Conservation (phyloP, 1,140 invertebrate genomes). For the Papilio dardanus region DNA sequence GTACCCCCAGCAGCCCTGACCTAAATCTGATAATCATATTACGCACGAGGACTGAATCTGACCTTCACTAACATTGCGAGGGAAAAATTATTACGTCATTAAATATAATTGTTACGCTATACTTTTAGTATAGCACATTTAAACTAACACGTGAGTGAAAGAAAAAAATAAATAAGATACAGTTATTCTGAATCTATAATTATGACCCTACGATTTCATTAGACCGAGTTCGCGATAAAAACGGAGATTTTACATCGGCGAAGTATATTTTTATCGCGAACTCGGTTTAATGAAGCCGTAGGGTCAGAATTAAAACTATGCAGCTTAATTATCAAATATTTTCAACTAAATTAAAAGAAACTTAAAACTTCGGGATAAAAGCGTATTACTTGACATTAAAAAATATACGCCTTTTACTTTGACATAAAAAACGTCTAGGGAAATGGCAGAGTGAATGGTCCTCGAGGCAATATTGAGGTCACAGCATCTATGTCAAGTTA, state of each 20-base stretch:
- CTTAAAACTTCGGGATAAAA: background rate
- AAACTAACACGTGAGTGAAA: background rate
- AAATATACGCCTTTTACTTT: background rate
- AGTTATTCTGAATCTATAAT: too few species aligned
- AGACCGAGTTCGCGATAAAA: too few species aligned
- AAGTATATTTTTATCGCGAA: too few species aligned
- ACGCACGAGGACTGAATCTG: slow-evolving; percentile 15
- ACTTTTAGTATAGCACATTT: background rate
- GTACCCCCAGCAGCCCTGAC: slow-evolving; percentile 26
- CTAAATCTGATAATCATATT: slow-evolving; percentile 38
- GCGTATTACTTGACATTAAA: background rate
- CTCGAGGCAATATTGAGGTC: background rate
- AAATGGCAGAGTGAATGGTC: slow-evolving; percentile 6
- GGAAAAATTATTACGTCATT: background rate
- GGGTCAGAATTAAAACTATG: too few species aligned
- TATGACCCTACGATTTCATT: too few species aligned
- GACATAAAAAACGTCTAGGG: background rate
- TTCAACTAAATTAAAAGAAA: too few species aligned
- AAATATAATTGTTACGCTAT: background rate
- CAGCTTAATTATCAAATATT: too few species aligned
- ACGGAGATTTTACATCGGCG: too few species aligned
- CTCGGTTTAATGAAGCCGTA: too few species aligned
- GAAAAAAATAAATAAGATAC: too few species aligned
- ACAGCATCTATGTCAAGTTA: slow-evolving; percentile 9
- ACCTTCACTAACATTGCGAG: slow-evolving; percentile 11